Base-by-base conservation (phyloP, 1,140 invertebrate species). In the Drosophila murphyi region DNA sequence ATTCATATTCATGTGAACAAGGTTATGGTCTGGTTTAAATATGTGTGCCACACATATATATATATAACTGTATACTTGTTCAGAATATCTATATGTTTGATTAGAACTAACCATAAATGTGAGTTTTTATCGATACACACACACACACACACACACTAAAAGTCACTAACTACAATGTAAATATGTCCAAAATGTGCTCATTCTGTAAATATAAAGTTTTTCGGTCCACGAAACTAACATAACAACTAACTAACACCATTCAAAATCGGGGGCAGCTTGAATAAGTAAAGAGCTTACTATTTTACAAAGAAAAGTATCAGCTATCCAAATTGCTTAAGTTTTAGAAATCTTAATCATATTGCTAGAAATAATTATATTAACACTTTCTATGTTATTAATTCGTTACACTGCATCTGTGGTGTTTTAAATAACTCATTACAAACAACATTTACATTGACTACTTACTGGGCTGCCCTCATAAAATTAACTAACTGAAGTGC, bases 41-140 rank as follows among this genome's bases (percentile, higher is more conserved):
- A 56, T 47, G 52, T 51, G 45, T 56, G 35, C 28, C 37, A 56
- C 55, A 57, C 5, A 57, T 39, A 41, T 47, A 12, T 32, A 34
- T 45, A 43, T 32, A 34, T 59, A 59, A 32, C 32, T 37, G 39
- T 59, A 45, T 20, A 50, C 8, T 48, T 20, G 34, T 47, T 48
- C 32, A 3, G 12, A 37, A 63, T 51, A 63, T 55, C 28, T 39
- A 12, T 51, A 28, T 43, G 61, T 56, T 32, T 64, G 68, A 71
- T 69, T 77, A 76, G 60, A 61, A 76, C 50, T 70, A 70, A 69
- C 35, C 59, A 52, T 68, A 72, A 72, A 67, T 79, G 64, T 93
- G 75, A 88, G 69, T 89, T 78, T 74, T 64, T 81, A 79, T 81
- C 78, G 78, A 79, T 87, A 82, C 81, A 80, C 55, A 73, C 56